phyloP scores from a whole-genome alignment of 2,888 invertebrate species.

The Rhamphomyia laevipes region DNA sequence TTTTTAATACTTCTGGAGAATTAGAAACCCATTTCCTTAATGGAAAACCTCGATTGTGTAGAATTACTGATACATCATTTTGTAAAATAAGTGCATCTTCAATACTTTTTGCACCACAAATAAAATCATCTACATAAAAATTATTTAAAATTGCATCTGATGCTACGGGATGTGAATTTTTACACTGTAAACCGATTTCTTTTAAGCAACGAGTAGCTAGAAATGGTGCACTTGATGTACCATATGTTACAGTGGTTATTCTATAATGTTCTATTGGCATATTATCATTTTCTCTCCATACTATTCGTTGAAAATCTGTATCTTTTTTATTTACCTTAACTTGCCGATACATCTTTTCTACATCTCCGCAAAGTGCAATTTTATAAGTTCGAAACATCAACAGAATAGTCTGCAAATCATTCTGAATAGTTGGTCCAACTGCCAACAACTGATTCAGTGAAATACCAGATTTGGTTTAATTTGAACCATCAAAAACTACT shows the following conservation, averaged over 20 bases:
- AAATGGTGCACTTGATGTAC: constrained; percentile 16
- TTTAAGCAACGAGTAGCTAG: constrained; percentile 15
- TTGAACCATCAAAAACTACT: constrained; percentile 6
- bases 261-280: too few relatives aligned
- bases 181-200: constrained; percentile 10
- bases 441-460: constrained; percentile 4
- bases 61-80: constrained; percentile 5
- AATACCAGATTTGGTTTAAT: background rate
- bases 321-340: background rate
- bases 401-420: background rate
- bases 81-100: constrained; percentile 10
- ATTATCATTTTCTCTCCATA: constrained; percentile 12
- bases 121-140: constrained; percentile 17
- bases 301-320: constrained; percentile 13
- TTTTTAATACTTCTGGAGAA: constrained; percentile 2
- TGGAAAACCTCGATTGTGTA: constrained; percentile 7
- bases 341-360: constrained; percentile 6
- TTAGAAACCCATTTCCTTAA: constrained; percentile 15
- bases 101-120: constrained; percentile 12
- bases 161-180: constrained; percentile 11
- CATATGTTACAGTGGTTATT: constrained; percentile 15
- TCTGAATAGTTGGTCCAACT: constrained; percentile 4
- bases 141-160: constrained; percentile 8
- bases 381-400: background rate
- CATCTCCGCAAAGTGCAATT: constrained; percentile 15